Evolutionary conservation across 2,888 invertebrate species (phyloP).

Genomic region (Caenorhabditis panamensis): DNA sequence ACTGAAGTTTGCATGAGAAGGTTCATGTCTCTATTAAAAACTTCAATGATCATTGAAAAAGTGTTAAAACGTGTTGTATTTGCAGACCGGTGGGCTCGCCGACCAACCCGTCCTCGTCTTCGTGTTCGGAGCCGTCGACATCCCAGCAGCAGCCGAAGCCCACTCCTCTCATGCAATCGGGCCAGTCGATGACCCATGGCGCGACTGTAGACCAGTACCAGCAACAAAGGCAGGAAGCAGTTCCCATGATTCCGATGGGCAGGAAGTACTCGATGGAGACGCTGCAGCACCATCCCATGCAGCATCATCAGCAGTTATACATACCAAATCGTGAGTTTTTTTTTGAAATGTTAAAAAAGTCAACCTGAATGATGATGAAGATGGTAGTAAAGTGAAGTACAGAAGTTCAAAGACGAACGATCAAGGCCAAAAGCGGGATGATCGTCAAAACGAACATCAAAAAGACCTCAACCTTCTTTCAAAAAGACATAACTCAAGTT

Average conservation of each 20-base stretch:
- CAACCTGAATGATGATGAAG: conserved; percentile 4
- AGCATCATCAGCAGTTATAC: conserved; percentile 32
- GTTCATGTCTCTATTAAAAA: no score
- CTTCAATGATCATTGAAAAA: neutral
- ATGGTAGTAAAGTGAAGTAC: neutral
- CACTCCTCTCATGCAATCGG: conserved; percentile 40
- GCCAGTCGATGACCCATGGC: conserved; percentile 22
- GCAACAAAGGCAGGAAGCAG: no score
- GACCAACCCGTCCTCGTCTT: conserved; percentile 43
- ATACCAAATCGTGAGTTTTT: conserved; percentile 43
- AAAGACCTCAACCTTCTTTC: no score
- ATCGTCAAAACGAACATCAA: neutral
- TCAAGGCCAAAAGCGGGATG: neutral
- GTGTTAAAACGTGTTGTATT: neutral
- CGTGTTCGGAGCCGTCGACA: conserved; percentile 45
- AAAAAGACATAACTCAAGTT: neutral
- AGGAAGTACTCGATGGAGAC: conserved; percentile 48
- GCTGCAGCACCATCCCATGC: conserved; percentile 39
- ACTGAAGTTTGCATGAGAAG: no score
- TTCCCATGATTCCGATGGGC: conserved; percentile 4
- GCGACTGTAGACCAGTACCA: conserved; percentile 39
- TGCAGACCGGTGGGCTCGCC: conserved; percentile 52
- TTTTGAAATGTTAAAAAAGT: neutral
- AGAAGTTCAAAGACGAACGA: neutral
- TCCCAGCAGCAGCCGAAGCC: conserved; percentile 13